phyloP scores from a whole-genome alignment of 1,140 invertebrate species.

The Listronotus oregonensis region DNA sequence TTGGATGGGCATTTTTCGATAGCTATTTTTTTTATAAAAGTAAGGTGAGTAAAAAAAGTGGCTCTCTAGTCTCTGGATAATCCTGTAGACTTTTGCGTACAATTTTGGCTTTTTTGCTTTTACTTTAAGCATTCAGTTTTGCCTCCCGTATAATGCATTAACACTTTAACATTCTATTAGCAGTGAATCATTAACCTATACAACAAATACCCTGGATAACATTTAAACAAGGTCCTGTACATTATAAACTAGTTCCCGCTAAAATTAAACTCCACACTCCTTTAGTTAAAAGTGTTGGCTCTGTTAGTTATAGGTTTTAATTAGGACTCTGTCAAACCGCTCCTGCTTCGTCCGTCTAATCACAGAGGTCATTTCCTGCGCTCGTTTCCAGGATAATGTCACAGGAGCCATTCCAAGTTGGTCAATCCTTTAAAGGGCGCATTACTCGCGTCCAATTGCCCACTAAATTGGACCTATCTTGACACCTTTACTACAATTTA shows the following conservation, averaged over 20 bases:
- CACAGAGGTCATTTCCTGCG: conserved; percentile 45
- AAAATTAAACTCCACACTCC: conserved; percentile 24
- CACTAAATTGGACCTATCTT: conserved; percentile 57
- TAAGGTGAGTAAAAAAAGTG: no score
- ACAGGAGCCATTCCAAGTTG: conserved; percentile 49
- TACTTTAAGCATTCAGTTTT: no score
- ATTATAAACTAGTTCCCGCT: background rate
- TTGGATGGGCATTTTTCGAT: no score
- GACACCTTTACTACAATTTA: conserved; percentile 54
- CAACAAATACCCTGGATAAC: no score
- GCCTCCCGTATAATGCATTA: no score
- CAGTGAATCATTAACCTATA: no score
- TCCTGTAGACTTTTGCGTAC: no score
- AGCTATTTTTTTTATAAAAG: no score
- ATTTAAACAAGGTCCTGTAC: background rate
- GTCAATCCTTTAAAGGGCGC: conserved; percentile 55
- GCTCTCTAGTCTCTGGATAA: no score
- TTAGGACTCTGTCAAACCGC: conserved; percentile 33
- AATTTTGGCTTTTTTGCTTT: no score
- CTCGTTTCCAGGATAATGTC: conserved; percentile 53
- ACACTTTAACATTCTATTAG: no score
- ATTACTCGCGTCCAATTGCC: conserved; percentile 56
- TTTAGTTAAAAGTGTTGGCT: conserved; percentile 14
- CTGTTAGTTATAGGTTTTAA: conserved; percentile 44
- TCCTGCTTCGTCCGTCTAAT: conserved; percentile 31